Evolutionary conservation across 2,113 vertebrate genomes (phyloP), one percentile per base, ranked within the genome.

Genomic region (Scalopus aquaticus): DNA sequence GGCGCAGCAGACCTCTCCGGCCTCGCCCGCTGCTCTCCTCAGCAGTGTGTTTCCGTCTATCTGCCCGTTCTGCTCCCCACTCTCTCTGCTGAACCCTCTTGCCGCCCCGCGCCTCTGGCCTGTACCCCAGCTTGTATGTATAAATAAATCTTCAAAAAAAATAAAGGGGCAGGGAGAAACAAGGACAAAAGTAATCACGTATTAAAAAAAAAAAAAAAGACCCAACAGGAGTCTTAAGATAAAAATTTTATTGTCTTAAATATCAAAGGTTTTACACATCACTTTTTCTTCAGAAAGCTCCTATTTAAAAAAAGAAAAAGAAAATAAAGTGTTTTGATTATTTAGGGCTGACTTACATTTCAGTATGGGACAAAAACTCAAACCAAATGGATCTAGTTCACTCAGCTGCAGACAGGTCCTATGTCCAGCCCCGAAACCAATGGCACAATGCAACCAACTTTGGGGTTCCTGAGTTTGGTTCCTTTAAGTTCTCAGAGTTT

Each of bases 381-480:
- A 95, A 95, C 73, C 96, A 91, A 89, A 96, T 32, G 79, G 79
- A 93, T 89, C 92, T 91, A 22, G 87, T 69, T 85, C 94, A 79
- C 92, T 95, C 91, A 26, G 96, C 82, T 42, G 37, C 8, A 30
- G 79, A 90, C 79, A 74, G 87, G 93, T 82, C 1, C 0, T 79
- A 35, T 0, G 96, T 92, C 97, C 97, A 96, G 97, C 96, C 97
- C 96, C 96, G 74, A 86, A 92, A 93, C 93, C 95, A 96, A 96
- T 74, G 95, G 97, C 97, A 98, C 92, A 92, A 97, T 7, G 32
- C 96, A 90, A 97, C 93, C 88, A 94, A 93, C 97, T 93, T 73
- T 96, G 97, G 98, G 98, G 97, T 98, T 98, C 98, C 98, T 98
- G 98, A 98, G 98, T 95, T 95, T 96, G 97, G 96, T 96, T 98